A percentile compares a stretch with the other conserved stretches of the same genome.
Conservation (phyloP, 2,113 vertebrate genomes). For the Sylvilagus bachmani region DNA sequence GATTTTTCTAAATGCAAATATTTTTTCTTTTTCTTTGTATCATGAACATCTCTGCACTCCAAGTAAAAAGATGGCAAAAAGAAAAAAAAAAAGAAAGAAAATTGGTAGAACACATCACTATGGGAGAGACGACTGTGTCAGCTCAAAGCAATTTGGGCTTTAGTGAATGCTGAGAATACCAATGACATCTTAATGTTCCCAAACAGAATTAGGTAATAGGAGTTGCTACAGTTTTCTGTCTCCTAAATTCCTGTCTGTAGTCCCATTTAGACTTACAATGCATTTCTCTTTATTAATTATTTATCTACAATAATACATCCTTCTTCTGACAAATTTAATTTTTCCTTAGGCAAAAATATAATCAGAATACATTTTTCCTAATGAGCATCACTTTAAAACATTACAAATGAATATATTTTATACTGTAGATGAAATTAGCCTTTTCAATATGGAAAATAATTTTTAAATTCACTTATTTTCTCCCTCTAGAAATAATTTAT, state of each 20-base stretch:
- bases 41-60: neutral
- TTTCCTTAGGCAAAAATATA: slow-evolving; percentile 39
- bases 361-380: slow-evolving; percentile 52
- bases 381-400: slow-evolving; percentile 48
- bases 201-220: slow-evolving; percentile 61
- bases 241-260: slow-evolving; percentile 45
- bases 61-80: slow-evolving; percentile 1
- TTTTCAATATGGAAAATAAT: slow-evolving; percentile 46
- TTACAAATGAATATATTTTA: slow-evolving; percentile 46
- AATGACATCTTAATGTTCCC: slow-evolving; percentile 56
- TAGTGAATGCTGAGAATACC: slow-evolving; percentile 49
- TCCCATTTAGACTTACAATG: neutral
- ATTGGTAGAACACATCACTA: neutral
- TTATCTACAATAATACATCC: slow-evolving; percentile 28
- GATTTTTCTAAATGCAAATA: neutral
- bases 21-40: neutral
- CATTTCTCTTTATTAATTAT: slow-evolving; percentile 65
- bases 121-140: neutral
- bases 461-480: slow-evolving; percentile 50
- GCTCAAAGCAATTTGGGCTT: slow-evolving; percentile 61
- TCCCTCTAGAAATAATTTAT: slow-evolving; percentile 42
- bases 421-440: slow-evolving; percentile 28
- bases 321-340: slow-evolving; percentile 55
- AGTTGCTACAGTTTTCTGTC: slow-evolving; percentile 17
- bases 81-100: slow-evolving; percentile 39